Percentiles rank a stretch among this genome's conserved stretches.
These are phyloP conservation scores for Ceyx cyanopectus DNA, from an alignment of 2,113 vertebrate genomes.

Conservation along the genomic window DNA sequence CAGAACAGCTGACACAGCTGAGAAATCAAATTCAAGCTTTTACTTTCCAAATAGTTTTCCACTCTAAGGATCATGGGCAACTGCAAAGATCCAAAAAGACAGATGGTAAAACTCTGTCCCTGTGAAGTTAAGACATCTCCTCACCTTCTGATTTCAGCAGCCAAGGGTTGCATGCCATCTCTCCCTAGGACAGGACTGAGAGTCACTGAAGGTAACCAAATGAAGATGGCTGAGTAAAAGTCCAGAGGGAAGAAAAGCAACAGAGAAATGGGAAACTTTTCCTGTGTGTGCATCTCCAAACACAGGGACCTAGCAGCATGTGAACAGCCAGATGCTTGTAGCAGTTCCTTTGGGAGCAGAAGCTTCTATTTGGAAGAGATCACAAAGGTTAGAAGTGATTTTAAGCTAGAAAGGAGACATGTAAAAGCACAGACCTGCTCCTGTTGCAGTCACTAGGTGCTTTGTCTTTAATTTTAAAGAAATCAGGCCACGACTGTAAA, in stretches of 20 bases:
- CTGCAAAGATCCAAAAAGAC: too few species aligned
- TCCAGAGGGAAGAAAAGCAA: neutral
- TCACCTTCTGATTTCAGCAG: neutral
- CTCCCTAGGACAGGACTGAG: neutral
- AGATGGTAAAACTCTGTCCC: neutral
- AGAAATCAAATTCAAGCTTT: neutral
- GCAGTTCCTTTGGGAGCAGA: constrained; percentile 1
- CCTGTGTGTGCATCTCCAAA: neutral
- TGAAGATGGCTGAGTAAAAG: neutral
- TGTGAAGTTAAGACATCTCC: neutral
- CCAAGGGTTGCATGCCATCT: neutral
- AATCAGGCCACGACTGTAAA: neutral
- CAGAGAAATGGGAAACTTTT: neutral
- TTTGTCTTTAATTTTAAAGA: constrained; percentile 16
- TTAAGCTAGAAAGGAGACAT: constrained; percentile 1
- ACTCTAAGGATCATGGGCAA: too few species aligned
- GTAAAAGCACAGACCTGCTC: neutral
- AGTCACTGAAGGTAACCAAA: neutral
- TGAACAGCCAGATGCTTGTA: constrained; percentile 6
- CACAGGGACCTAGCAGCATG: neutral
- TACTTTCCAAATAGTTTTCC: neutral
- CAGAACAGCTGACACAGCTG: neutral
- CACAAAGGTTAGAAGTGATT: constrained; percentile 10
- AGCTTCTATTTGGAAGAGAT: constrained; percentile 19
- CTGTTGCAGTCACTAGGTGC: neutral